A percentile compares a stretch with the other conserved stretches of the same genome.
These are phyloP conservation scores for Tubulanus polymorphus DNA, from an alignment of 2,888 invertebrate species.

Conservation along the genomic window DNA sequence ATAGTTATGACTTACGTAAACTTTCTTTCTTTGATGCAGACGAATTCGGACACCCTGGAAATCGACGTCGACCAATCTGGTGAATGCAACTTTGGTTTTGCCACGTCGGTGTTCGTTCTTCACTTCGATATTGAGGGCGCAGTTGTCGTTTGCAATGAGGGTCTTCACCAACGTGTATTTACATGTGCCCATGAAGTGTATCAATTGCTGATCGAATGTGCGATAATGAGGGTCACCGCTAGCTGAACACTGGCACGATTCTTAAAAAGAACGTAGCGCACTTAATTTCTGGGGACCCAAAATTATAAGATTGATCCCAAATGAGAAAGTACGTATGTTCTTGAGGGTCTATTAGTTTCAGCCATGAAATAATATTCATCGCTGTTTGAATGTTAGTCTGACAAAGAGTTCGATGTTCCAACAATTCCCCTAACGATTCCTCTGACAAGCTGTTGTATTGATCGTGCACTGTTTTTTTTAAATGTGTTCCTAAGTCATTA, in stretches of 20 bases:
- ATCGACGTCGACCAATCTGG: slow-evolving; percentile 9
- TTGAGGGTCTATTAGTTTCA: too few species aligned
- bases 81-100: slow-evolving; percentile 8
- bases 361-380: too few species aligned
- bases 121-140: slow-evolving; percentile 12
- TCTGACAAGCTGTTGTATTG: too few species aligned
- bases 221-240: slow-evolving; percentile 36
- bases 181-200: slow-evolving; percentile 28
- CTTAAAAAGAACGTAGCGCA: too few species aligned
- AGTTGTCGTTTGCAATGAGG: slow-evolving; percentile 3
- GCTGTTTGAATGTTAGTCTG: too few species aligned
- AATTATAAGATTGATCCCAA: too few species aligned
- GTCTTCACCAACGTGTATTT: slow-evolving; percentile 30
- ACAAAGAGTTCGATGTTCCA: too few species aligned
- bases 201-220: slow-evolving; percentile 31
- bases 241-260: slow-evolving; percentile 10
- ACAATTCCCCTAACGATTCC: too few species aligned
- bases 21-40: slow-evolving; percentile 7
- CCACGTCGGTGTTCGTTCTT: slow-evolving; percentile 12
- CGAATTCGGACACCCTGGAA: slow-evolving; percentile 1
- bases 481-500: too few species aligned
- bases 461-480: too few species aligned
- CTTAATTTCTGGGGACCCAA: too few species aligned
- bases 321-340: too few species aligned
- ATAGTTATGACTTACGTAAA: slow-evolving; percentile 22